A percentile compares a stretch with the other conserved stretches of the same genome.
These are phyloP conservation scores for Odontomachus brunneus DNA, from an alignment of 1,140 invertebrate genomes.

Conservation along the genomic window DNA sequence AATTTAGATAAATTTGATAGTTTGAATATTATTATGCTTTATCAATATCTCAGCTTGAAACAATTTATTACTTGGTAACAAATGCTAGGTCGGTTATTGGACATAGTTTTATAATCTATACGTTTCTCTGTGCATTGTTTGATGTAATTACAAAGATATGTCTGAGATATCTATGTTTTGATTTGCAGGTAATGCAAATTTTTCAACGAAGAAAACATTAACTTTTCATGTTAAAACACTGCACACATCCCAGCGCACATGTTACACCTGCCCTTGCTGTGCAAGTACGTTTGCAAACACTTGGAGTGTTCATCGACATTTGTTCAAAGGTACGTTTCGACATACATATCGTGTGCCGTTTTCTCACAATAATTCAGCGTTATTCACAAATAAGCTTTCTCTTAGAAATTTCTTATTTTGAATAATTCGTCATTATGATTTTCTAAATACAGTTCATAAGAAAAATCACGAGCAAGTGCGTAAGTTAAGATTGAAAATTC, in stretches of 20 bases:
- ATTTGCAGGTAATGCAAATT: slow-evolving; percentile 87
- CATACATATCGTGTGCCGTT: not conserved
- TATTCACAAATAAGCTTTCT: too few species aligned
- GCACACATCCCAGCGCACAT: slow-evolving; percentile 88
- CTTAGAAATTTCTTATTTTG: not conserved
- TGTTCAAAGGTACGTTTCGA: slow-evolving; percentile 87
- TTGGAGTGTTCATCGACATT: slow-evolving; percentile 90
- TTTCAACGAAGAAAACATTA: slow-evolving; percentile 90
- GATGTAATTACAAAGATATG: not conserved
- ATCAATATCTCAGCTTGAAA: too few species aligned
- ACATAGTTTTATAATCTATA: too few species aligned
- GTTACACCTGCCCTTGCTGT: slow-evolving; percentile 90
- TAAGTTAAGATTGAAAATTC: slow-evolving; percentile 86
- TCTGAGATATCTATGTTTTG: not conserved
- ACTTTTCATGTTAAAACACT: slow-evolving; percentile 89
- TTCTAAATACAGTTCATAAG: slow-evolving; percentile 80
- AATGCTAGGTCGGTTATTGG: too few species aligned
- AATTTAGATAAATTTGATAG: not conserved
- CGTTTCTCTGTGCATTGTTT: not conserved
- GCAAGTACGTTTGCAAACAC: slow-evolving; percentile 89
- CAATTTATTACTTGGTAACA: too few species aligned
- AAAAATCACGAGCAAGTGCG: slow-evolving; percentile 88
- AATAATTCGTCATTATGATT: slow-evolving; percentile 22
- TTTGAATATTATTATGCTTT: too few species aligned
- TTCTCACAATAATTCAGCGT: not conserved